Conservation (phyloP, 2,797 vertebrate species). For the Sciurus carolinensis region DNA sequence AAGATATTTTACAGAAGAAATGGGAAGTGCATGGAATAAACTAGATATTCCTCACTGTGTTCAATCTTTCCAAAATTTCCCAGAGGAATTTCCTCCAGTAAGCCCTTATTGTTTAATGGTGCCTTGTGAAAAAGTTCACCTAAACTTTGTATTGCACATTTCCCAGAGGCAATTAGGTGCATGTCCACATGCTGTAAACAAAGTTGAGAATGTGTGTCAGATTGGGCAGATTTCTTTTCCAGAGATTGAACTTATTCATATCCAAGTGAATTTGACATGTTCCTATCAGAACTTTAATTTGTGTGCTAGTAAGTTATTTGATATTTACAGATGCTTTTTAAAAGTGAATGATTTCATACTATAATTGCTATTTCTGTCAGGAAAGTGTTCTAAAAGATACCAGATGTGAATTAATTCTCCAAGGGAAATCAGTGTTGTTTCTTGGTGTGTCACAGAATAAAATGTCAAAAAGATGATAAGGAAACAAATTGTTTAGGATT, state of each 20-base stretch:
- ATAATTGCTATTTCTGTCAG: conserved; percentile 42
- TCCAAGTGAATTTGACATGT: conserved; percentile 19
- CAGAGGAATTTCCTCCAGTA: not conserved
- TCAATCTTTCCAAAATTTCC: not conserved
- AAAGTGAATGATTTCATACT: conserved; percentile 42
- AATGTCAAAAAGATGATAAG: conserved; percentile 75
- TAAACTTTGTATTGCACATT: not conserved
- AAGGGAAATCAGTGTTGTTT: conserved; percentile 47
- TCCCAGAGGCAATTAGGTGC: not conserved
- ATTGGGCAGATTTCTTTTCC: not conserved
- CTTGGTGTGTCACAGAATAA: conserved; percentile 57
- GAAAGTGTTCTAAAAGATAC: conserved; percentile 52
- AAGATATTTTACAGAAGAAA: conserved; percentile 31
- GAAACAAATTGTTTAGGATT: conserved; percentile 66
- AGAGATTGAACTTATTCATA: not conserved
- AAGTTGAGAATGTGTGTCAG: not conserved
- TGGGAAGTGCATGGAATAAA: not conserved
- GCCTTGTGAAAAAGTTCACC: not conserved
- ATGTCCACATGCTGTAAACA: not conserved
- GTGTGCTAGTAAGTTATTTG: conserved; percentile 53
- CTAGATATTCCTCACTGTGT: not conserved
- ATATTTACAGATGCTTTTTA: conserved; percentile 61
- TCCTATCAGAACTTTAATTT: conserved; percentile 55
- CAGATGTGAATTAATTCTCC: conserved; percentile 65
- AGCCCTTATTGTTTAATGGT: not conserved